Percentiles rank a stretch among this genome's conserved stretches.
These are phyloP conservation scores for Schizopygopsis pylzovi DNA, from an alignment of 2,797 vertebrate genomes.

Conservation along the genomic window DNA sequence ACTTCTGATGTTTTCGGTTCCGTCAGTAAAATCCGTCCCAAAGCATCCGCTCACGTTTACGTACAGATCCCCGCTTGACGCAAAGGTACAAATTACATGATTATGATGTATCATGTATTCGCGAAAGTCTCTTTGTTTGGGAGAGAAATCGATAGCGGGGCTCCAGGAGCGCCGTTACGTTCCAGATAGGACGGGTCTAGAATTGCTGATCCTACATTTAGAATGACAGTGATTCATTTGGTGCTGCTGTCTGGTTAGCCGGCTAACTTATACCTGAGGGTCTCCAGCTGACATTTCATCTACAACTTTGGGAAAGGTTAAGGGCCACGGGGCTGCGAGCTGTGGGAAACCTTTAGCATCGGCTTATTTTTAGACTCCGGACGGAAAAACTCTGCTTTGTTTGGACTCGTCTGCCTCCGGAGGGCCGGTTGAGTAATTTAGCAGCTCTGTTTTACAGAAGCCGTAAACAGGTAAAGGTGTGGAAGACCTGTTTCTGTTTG, in stretches of 20 bases:
- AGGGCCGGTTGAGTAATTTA: constrained; percentile 42
- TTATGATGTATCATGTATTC: constrained; percentile 88
- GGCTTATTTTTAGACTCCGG: constrained; percentile 66
- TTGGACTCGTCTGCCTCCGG: constrained; percentile 33
- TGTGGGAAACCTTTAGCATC: constrained; percentile 63
- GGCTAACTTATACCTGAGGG: constrained; percentile 71
- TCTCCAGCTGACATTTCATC: constrained; percentile 69
- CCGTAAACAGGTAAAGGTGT: constrained; percentile 40
- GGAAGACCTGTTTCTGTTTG: constrained; percentile 4
- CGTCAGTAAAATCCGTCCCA: not conserved
- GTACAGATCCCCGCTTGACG: constrained; percentile 72
- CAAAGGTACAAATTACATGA: constrained; percentile 86
- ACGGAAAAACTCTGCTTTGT: constrained; percentile 48
- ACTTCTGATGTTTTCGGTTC: not conserved
- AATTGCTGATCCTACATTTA: constrained; percentile 81
- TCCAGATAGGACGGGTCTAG: constrained; percentile 64
- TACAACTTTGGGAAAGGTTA: constrained; percentile 66
- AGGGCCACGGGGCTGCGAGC: constrained; percentile 66
- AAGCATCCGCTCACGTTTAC: constrained; percentile 56
- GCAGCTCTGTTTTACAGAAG: constrained; percentile 37
- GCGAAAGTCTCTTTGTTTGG: constrained; percentile 84
- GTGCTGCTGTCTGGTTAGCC: constrained; percentile 62
- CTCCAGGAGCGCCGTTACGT: constrained; percentile 67
- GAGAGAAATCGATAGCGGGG: constrained; percentile 80
- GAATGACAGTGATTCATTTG: constrained; percentile 82